Percentiles rank a stretch among this genome's conserved stretches.
phyloP scores from a whole-genome alignment of 2,113 vertebrate species.

The Mobula birostris region DNA sequence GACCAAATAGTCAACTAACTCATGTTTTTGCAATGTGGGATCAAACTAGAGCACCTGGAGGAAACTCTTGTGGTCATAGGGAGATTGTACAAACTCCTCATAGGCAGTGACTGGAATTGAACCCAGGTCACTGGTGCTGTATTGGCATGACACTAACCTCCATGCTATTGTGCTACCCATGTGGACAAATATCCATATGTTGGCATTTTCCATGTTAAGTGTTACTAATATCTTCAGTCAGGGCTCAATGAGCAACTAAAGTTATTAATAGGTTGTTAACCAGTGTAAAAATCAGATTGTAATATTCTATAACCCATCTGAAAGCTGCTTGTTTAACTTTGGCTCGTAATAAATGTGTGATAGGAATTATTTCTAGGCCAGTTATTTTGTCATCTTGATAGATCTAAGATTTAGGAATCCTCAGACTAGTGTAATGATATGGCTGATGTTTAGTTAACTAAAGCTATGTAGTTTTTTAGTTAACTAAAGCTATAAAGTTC shows the following conservation, averaged over 20 bases:
- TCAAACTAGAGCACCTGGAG: too few species aligned
- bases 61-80: too few species aligned
- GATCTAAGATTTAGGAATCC: not conserved
- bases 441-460: not conserved
- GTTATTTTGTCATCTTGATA: too few species aligned
- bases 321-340: not conserved
- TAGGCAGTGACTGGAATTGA: too few species aligned
- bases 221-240: not conserved
- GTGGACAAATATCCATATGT: not conserved
- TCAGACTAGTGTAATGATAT: not conserved
- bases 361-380: not conserved
- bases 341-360: not conserved
- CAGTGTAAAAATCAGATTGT: not conserved
- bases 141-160: too few species aligned
- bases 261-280: not conserved
- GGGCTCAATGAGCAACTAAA: not conserved
- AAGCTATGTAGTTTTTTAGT: not conserved
- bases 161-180: not conserved
- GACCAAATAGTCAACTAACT: too few species aligned
- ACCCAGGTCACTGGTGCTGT: too few species aligned
- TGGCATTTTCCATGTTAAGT: not conserved
- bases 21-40: too few species aligned
- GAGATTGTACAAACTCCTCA: too few species aligned
- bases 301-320: not conserved
- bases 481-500: not conserved